Conservation (phyloP, 2,113 vertebrate genomes). For the Mustela nigripes region DNA sequence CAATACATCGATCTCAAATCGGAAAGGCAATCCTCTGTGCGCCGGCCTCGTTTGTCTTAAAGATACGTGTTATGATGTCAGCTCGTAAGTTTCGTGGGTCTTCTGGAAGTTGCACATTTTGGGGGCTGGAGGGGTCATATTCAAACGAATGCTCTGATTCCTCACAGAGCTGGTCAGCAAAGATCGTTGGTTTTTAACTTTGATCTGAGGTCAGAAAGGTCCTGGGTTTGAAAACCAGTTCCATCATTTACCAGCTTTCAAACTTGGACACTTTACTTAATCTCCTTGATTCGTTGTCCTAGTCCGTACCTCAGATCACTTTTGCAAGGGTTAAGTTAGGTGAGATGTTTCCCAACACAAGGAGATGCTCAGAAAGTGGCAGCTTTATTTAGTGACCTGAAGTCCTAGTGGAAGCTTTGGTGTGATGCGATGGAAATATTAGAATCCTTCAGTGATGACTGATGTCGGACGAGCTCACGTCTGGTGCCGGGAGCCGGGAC, state of each 20-base stretch:
- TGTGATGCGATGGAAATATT: slow-evolving; percentile 32
- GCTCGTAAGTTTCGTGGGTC: background rate
- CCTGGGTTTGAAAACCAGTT: slow-evolving; percentile 35
- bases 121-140: background rate
- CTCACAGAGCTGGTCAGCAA: background rate
- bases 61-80: rapidly evolving
- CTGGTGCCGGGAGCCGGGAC: background rate
- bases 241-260: slow-evolving; percentile 8
- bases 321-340: background rate
- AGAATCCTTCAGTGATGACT: slow-evolving; percentile 47
- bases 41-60: rapidly evolving
- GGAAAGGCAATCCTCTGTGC: background rate
- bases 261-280: slow-evolving; percentile 32
- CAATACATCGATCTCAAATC: rapidly evolving
- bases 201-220: slow-evolving; percentile 37
- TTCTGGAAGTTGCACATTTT: background rate
- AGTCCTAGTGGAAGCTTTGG: slow-evolving; percentile 16
- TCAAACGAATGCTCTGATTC: background rate
- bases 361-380: background rate
- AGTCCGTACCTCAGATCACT: background rate
- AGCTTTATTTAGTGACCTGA: slow-evolving; percentile 29
- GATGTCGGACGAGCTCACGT: slow-evolving; percentile 8
- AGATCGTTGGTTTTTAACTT: background rate
- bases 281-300: slow-evolving; percentile 13
- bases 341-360: background rate